Conservation (phyloP, 2,797 vertebrate species). For the Parauchenoglanis ngamensis region DNA sequence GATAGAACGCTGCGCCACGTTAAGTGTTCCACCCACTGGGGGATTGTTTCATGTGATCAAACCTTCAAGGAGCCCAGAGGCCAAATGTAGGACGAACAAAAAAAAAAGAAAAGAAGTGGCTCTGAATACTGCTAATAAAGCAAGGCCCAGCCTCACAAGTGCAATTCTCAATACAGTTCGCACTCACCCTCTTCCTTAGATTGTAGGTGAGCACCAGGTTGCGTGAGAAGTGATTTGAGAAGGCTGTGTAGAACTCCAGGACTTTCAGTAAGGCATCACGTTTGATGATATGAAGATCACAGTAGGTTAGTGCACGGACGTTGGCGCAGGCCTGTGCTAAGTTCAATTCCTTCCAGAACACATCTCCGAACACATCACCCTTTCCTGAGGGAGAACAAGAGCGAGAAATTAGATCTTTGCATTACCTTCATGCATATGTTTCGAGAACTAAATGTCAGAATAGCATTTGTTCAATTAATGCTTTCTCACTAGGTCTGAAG, state of each 20-base stretch:
- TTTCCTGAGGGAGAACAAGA: slow-evolving; percentile 76
- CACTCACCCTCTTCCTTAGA: slow-evolving; percentile 89
- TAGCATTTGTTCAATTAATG: background rate
- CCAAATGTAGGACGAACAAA: background rate
- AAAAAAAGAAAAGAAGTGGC: background rate
- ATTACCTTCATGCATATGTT: background rate
- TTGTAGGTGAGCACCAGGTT: slow-evolving; percentile 95
- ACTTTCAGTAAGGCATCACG: slow-evolving; percentile 92
- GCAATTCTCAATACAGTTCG: background rate
- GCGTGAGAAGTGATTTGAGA: slow-evolving; percentile 90
- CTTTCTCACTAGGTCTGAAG: background rate
- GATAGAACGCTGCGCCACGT: background rate
- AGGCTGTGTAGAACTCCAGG: slow-evolving; percentile 91
- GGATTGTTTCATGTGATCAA: background rate
- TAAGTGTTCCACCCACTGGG: background rate
- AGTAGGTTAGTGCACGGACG: slow-evolving; percentile 92
- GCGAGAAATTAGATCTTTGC: background rate
- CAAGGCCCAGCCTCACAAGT: background rate
- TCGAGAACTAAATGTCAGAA: slow-evolving; percentile 19
- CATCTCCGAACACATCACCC: slow-evolving; percentile 93
- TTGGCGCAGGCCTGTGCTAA: slow-evolving; percentile 92
- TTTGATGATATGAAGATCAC: slow-evolving; percentile 93
- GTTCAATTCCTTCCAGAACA: slow-evolving; percentile 93
- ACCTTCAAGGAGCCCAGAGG: background rate
- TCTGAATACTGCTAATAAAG: slow-evolving; percentile 4